Conservation (phyloP, 2,888 invertebrate genomes). For the Acronicta psi region DNA sequence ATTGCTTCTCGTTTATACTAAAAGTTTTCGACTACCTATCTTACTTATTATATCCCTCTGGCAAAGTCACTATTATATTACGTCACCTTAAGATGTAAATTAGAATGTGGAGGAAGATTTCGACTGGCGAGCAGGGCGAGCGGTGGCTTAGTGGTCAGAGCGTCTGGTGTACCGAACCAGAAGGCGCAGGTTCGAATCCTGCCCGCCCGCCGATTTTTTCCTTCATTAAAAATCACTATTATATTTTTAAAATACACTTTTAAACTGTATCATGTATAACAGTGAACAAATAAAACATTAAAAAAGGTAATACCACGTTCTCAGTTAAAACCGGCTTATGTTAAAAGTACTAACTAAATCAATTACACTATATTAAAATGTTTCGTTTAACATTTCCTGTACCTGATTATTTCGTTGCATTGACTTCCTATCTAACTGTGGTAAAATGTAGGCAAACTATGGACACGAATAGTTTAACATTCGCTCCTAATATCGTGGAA, state of each 20-base stretch:
- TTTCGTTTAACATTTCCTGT: conserved; percentile 69
- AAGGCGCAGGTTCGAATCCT: too few species aligned
- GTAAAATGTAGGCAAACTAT: conserved; percentile 45
- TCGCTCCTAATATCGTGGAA: conserved; percentile 37
- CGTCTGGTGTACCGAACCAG: too few species aligned
- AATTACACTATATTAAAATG: conserved; percentile 70
- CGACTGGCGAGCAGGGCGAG: too few species aligned
- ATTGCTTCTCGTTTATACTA: conserved; percentile 89
- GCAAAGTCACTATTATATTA: conserved; percentile 74
- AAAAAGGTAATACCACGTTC: conserved; percentile 59
- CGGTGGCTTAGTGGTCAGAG: too few species aligned
- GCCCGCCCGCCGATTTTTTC: too few species aligned
- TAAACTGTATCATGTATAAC: conserved; percentile 64
- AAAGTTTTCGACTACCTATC: conserved; percentile 86
- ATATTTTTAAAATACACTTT: conserved; percentile 60
- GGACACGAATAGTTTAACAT: conserved; percentile 36
- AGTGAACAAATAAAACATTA: conserved; percentile 65
- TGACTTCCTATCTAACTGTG: conserved; percentile 60
- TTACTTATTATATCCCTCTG: conserved; percentile 86
- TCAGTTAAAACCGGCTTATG: conserved; percentile 66
- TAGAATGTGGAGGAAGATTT: too few species aligned
- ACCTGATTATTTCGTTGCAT: conserved; percentile 78
- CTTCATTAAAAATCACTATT: conserved; percentile 72
- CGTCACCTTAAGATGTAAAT: too few species aligned
- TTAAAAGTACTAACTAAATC: conserved; percentile 74